Evolutionary conservation across 37 sponge, comb jelly and placozoan species (phyloP), one percentile per base, ranked within the genome.

Genomic region (Ephydatia muelleri): DNA sequence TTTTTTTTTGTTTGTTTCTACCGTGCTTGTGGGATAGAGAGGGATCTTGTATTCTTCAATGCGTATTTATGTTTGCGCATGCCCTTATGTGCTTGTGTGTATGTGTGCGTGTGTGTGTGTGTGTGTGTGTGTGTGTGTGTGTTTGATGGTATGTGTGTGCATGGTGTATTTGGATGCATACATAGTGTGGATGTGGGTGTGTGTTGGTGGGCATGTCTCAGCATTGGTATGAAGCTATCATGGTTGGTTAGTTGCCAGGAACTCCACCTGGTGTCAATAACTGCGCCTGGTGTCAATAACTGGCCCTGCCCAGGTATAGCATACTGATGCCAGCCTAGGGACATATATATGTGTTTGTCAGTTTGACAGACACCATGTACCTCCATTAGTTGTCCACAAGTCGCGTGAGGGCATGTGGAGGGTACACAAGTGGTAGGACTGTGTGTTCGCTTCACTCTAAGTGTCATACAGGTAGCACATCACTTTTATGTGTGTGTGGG

Each of bases 31-130:
- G 57, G 9, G 57, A 19, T 14, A 33, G 36, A 23, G 74, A 33
- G 36, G 0, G 13, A 33, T 29, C 6, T 11, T 73, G 33, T 78
- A 30, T 57, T 3, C 6, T 3, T 43, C 6, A 9, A 6, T 43
- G 43, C 6, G 43, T 43, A 6, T 37, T 25, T 69, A 38, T 69
- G 71, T 70, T 38, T 81, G 82, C 30, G 82, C 14, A 21, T 37
- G 68, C 8, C 5, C 64, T 66, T 80, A 8, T 31, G 28, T 31
- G 70, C 8, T 3, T 31, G 70, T 30, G 30, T 27, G 80, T 67
- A 6, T 14, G 16, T 57, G 14, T 57, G 19, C 16, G 57, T 57
- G 1, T 14, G 57, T 57, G 16, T 21, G 8, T 76, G 72, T 71
- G 72, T 43, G 6, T 43, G 43, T 43, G 43, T 6, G 3, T 43